These are phyloP conservation scores for Chelonoidis abingdonii DNA, from an alignment of 2,113 vertebrate species.

Conservation along the genomic window DNA sequence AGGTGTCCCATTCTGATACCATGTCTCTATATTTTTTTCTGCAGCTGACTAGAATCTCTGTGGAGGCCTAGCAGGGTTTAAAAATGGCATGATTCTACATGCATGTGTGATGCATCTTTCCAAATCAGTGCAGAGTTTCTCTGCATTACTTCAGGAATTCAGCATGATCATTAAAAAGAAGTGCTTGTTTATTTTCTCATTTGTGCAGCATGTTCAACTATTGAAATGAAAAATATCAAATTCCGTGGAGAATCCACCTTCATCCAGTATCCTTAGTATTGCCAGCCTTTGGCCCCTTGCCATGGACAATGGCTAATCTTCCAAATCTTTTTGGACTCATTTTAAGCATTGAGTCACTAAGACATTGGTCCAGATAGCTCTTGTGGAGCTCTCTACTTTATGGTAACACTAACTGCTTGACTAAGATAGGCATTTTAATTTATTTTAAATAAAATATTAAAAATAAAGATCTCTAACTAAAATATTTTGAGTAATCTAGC, in stretches of 20 bases:
- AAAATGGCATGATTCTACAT: background rate
- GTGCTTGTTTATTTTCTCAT: background rate
- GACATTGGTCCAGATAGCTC: fast-evolving
- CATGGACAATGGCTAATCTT: background rate
- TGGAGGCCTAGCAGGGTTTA: background rate
- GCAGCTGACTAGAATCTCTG: background rate
- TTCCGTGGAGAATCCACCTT: background rate
- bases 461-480: background rate
- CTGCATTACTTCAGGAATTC: background rate
- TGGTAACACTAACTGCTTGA: background rate
- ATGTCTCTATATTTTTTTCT: background rate
- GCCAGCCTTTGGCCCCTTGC: background rate
- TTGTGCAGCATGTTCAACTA: background rate
- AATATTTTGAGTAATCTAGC: background rate
- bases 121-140: background rate
- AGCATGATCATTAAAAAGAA: background rate
- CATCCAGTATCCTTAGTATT: background rate
- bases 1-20: background rate
- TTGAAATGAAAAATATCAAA: background rate
- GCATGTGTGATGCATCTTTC: background rate
- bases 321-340: background rate
- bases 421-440: background rate
- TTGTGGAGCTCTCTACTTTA: fast-evolving
- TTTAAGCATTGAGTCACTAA: background rate
- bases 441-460: background rate